phyloP scores from a whole-genome alignment of 2,888 invertebrate species.

The Drosophila helvetica region DNA sequence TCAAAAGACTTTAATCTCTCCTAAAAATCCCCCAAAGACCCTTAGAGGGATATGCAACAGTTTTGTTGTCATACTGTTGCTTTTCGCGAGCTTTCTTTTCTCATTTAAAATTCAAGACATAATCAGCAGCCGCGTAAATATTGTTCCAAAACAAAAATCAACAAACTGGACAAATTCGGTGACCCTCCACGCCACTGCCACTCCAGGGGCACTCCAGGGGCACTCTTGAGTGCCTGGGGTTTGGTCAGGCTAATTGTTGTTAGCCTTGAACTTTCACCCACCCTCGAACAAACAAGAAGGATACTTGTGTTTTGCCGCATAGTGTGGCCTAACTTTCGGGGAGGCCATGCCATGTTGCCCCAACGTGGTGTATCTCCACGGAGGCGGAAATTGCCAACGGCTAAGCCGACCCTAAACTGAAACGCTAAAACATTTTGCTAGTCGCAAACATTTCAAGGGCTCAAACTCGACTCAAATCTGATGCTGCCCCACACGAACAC shows the following conservation, averaged over 20 bases:
- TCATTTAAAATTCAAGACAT: slow-evolving; percentile 36
- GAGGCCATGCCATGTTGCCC: slow-evolving; percentile 31
- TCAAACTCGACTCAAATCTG: slow-evolving; percentile 13
- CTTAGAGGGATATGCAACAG: slow-evolving; percentile 33
- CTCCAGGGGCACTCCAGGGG: slow-evolving; percentile 5
- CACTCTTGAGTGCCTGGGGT: slow-evolving; percentile 30
- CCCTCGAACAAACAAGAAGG: slow-evolving; percentile 12
- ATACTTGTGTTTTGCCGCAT: slow-evolving; percentile 25
- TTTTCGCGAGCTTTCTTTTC: background rate
- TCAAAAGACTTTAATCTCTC: slow-evolving; percentile 9
- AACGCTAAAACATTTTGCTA: slow-evolving; percentile 42
- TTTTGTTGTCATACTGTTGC: slow-evolving; percentile 6
- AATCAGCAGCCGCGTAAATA: slow-evolving; percentile 45
- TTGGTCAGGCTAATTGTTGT: slow-evolving; percentile 43
- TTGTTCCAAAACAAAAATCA: slow-evolving; percentile 22
- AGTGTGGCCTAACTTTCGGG: slow-evolving; percentile 47
- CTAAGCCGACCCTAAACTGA: slow-evolving; percentile 37
- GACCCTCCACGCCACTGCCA: slow-evolving; percentile 27
- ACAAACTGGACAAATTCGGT: slow-evolving; percentile 26
- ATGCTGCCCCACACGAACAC: slow-evolving; percentile 15
- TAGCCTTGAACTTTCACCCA: slow-evolving; percentile 59
- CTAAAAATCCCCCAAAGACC: slow-evolving; percentile 9
- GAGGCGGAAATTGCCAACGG: slow-evolving; percentile 27
- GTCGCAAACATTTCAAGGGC: slow-evolving; percentile 60
- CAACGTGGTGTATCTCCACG: too few species aligned